Conservation (phyloP, 2,797 vertebrate species). For the Pagetopsis macropterus region DNA sequence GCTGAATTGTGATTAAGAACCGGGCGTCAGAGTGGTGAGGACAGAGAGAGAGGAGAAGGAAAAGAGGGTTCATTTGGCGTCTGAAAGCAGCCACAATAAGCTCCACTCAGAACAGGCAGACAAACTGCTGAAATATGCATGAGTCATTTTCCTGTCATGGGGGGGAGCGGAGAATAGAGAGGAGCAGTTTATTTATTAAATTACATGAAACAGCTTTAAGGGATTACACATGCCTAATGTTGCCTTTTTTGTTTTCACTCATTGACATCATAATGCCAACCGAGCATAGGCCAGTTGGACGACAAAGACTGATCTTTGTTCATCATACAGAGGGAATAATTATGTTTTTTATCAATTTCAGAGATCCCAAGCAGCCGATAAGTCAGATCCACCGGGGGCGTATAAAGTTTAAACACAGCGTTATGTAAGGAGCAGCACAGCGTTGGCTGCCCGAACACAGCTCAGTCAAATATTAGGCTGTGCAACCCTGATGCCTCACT, state of each 20-base stretch:
- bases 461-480: constrained; percentile 62
- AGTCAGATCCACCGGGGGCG: constrained; percentile 49
- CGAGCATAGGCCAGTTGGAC: constrained; percentile 45
- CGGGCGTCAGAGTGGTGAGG: constrained; percentile 36
- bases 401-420: constrained; percentile 54
- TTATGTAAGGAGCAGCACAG: constrained; percentile 57
- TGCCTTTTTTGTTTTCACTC: constrained; percentile 71
- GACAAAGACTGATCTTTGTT: constrained; percentile 52
- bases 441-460: constrained; percentile 31
- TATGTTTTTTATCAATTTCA: constrained; percentile 65
- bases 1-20: constrained; percentile 53
- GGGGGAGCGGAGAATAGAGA: constrained; percentile 38
- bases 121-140: constrained; percentile 82
- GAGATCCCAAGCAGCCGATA: constrained; percentile 58
- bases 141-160: constrained; percentile 73
- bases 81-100: constrained; percentile 76
- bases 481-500: constrained; percentile 40
- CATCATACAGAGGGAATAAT: constrained; percentile 53
- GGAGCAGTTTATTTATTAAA: constrained; percentile 76
- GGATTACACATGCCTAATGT: constrained; percentile 74
- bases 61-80: constrained; percentile 66
- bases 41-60: constrained; percentile 47
- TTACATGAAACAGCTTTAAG: constrained; percentile 74
- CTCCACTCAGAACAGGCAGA: constrained; percentile 71
- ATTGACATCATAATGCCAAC: constrained; percentile 49